A percentile compares a stretch with the other conserved stretches of the same genome.
Conservation (phyloP, 2,888 invertebrate genomes). For the Rotaria macrura region DNA sequence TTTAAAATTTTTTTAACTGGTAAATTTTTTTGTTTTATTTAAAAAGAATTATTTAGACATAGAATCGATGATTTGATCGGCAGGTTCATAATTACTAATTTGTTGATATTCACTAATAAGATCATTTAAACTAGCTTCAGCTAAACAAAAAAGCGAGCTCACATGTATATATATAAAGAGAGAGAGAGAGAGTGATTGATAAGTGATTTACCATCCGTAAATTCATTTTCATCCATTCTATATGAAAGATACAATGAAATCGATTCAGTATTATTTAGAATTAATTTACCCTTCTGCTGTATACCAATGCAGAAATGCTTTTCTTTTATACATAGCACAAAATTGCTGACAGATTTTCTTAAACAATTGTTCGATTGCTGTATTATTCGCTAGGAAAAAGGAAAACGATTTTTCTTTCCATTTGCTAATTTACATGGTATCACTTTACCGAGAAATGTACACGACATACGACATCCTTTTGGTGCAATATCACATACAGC, state of each 20-base stretch:
- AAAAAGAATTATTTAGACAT: background rate
- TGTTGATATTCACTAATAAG: background rate
- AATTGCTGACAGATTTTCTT: background rate
- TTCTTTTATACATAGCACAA: background rate
- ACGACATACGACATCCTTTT: background rate
- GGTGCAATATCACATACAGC: constrained; percentile 9
- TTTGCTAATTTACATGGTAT: background rate
- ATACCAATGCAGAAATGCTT: constrained; percentile 1
- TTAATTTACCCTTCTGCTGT: background rate
- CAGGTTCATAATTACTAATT: background rate
- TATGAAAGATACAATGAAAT: background rate
- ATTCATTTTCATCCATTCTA: constrained; percentile 13
- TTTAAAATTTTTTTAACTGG: no score
- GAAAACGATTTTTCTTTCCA: background rate
- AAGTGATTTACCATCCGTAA: background rate
- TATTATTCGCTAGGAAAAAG: background rate
- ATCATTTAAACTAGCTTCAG: background rate
- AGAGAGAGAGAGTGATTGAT: no score
- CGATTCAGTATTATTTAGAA: background rate
- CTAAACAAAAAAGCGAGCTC: background rate
- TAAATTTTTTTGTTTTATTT: background rate
- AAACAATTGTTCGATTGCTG: background rate
- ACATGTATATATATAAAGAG: no score
- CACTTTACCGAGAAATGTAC: background rate
- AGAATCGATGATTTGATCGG: background rate